A percentile compares a stretch with the other conserved stretches of the same genome.
Conservation (phyloP, 2,113 vertebrate genomes). For the Pelusios castaneus region DNA sequence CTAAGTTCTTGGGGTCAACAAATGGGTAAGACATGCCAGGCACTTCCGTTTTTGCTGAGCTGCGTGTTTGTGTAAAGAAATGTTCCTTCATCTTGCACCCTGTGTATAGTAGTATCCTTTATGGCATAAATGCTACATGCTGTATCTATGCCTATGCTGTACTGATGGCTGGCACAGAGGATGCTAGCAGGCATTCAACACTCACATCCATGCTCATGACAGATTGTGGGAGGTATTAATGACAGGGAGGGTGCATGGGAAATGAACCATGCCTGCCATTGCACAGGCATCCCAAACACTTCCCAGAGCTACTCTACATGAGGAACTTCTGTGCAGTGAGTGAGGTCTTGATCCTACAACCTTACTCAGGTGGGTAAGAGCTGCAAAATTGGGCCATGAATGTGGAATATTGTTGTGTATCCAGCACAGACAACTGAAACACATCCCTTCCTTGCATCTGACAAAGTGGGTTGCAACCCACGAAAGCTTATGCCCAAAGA, state of each 20-base stretch:
- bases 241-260: background rate
- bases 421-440: background rate
- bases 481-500: too few relatives aligned
- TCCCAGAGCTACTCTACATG: background rate
- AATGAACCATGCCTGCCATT: background rate
- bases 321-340: background rate
- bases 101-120: background rate
- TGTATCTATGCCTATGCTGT: background rate
- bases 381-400: background rate
- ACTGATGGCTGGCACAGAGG: background rate
- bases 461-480: too few relatives aligned
- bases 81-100: background rate
- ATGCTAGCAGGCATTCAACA: background rate
- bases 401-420: background rate
- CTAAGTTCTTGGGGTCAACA: background rate
- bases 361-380: background rate
- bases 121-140: background rate
- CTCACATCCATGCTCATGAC: background rate
- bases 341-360: background rate
- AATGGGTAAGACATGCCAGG: background rate
- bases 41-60: background rate
- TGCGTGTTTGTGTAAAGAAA: background rate
- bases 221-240: background rate
- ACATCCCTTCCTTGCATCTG: background rate
- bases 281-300: background rate